phyloP scores from a whole-genome alignment of 2,888 invertebrate genomes.

The Callyntrura sp. region DNA sequence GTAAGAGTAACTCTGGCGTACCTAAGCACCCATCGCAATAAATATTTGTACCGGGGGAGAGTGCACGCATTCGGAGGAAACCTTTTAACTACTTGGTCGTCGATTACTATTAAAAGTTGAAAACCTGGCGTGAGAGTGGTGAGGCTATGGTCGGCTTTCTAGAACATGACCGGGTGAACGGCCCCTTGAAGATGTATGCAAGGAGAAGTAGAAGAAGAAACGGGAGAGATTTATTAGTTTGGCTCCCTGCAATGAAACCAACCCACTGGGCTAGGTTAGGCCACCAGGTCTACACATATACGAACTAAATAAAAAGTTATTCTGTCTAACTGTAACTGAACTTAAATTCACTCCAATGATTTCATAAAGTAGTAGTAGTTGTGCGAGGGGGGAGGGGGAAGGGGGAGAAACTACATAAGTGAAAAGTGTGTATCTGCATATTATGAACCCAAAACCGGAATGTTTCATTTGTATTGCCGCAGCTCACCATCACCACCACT shows the following conservation, averaged over 20 bases:
- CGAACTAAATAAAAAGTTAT: constrained; percentile 36
- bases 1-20: constrained; percentile 59
- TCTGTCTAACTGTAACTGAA: constrained; percentile 13
- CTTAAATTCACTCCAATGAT: constrained; percentile 28
- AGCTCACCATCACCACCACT: not conserved
- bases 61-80: not conserved
- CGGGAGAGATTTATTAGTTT: constrained; percentile 69
- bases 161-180: not conserved
- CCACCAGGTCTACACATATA: constrained; percentile 46
- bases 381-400: not conserved
- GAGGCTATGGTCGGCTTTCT: too few relatives aligned
- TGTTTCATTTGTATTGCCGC: constrained; percentile 16
- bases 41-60: constrained; percentile 5
- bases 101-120: not conserved
- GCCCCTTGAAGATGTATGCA: constrained; percentile 36
- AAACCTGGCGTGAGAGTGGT: not conserved
- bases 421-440: constrained; percentile 1
- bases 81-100: not conserved
- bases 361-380: not conserved
- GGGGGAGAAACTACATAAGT: not conserved
- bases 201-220: constrained; percentile 39
- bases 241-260: constrained; percentile 59
- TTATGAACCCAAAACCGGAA: not conserved
- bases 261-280: constrained; percentile 48
- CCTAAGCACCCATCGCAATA: not conserved